Conservation (phyloP, 2,113 vertebrate species). For the Heptranchias perlo region DNA sequence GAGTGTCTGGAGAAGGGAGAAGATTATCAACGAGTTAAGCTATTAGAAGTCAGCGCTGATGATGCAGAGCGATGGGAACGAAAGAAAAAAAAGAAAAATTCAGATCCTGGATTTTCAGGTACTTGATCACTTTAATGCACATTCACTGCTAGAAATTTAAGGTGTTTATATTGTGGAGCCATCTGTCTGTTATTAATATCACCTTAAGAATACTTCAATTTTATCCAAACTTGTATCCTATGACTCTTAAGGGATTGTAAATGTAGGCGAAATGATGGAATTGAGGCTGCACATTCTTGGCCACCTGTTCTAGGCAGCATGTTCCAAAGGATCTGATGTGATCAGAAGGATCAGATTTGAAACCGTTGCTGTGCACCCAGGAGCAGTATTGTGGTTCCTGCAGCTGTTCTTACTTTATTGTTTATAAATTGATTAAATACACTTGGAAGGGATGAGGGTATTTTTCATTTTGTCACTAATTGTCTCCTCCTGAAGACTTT, state of each 20-base stretch:
- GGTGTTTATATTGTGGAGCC: neutral
- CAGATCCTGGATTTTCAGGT: constrained; percentile 94
- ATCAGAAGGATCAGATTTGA: neutral
- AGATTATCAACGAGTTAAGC: constrained; percentile 80
- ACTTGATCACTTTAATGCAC: neutral
- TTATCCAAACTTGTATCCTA: neutral
- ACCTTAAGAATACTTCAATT: neutral
- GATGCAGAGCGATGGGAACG: constrained; percentile 90
- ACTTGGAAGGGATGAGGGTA: neutral
- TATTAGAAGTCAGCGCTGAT: constrained; percentile 86
- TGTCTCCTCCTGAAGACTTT: neutral
- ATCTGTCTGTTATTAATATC: neutral
- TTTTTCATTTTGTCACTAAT: neutral
- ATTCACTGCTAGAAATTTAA: neutral
- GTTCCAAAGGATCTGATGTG: neutral
- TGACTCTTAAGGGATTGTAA: neutral
- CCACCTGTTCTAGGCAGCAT: neutral
- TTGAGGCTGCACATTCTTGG: neutral
- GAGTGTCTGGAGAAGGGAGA: constrained; percentile 80
- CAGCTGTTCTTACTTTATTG: neutral
- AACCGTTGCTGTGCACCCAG: neutral
- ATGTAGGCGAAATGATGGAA: neutral
- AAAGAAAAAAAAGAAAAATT: constrained; percentile 86
- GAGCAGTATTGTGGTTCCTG: neutral
- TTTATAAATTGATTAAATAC: neutral